Conservation (phyloP, 2,797 vertebrate species). For the Hyperoplus immaculatus region DNA sequence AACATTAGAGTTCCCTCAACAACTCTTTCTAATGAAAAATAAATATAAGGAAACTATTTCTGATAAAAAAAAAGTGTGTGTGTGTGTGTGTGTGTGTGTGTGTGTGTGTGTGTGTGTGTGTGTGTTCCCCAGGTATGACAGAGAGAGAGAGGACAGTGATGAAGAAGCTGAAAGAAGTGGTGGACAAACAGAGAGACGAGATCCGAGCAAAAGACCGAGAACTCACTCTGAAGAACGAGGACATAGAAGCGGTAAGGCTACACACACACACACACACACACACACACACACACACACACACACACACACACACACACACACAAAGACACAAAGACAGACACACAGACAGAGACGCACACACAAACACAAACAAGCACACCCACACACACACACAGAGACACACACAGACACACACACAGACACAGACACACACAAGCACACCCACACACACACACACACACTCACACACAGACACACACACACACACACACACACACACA, state of each 20-base stretch:
- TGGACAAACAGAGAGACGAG: slow-evolving; percentile 98
- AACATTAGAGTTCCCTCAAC: neutral
- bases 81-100: no score
- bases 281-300: neutral
- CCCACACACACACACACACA: neutral
- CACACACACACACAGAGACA: neutral
- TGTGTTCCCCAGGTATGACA: slow-evolving; percentile 91
- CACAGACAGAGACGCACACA: no score
- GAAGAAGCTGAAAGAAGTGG: slow-evolving; percentile 98
- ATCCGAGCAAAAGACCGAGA: slow-evolving; percentile 97
- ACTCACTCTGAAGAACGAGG: slow-evolving; percentile 94
- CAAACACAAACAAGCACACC: neutral
- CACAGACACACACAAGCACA: rapidly evolving
- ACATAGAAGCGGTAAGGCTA: slow-evolving; percentile 94
- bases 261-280: neutral
- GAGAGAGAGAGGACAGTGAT: slow-evolving; percentile 97
- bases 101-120: no score
- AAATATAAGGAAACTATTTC: neutral
- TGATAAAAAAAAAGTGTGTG: neutral
- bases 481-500: neutral
- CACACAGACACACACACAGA: no score
- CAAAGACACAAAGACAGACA: no score
- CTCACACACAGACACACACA: neutral
- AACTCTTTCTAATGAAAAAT: neutral
- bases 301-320: no score